phyloP scores from a whole-genome alignment of 2,888 invertebrate species.

The Acanthosepion esculentum region DNA sequence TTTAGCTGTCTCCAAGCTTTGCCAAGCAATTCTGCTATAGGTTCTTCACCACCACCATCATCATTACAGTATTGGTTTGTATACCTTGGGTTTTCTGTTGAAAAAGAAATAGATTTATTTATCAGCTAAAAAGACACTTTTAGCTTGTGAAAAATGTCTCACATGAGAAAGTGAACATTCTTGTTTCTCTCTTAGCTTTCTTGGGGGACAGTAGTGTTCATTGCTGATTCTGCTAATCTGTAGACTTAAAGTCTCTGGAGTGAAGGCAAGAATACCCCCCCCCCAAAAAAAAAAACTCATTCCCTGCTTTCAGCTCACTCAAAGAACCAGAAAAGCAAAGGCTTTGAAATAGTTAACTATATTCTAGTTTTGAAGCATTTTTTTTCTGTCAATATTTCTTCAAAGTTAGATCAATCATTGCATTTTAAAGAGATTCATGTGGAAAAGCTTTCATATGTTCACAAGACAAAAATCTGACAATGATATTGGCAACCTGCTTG shows the following conservation, averaged over 20 bases:
- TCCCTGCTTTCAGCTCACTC: not conserved
- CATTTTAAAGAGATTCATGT: not conserved
- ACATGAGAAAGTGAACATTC: not conserved
- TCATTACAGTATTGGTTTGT: not conserved
- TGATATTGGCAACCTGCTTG: slow-evolving; percentile 14
- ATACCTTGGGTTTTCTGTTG: too few relatives aligned
- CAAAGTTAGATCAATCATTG: too few relatives aligned
- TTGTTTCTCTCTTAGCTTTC: not conserved
- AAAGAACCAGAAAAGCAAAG: not conserved
- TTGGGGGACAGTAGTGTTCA: not conserved
- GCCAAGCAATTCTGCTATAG: not conserved
- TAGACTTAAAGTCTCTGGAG: not conserved
- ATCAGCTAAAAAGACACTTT: too few relatives aligned
- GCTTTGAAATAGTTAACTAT: not conserved
- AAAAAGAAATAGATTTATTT: too few relatives aligned
- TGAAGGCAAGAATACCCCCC: too few relatives aligned
- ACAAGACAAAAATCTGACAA: not conserved
- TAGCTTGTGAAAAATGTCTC: not conserved
- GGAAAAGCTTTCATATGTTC: not conserved
- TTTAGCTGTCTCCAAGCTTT: slow-evolving; percentile 9
- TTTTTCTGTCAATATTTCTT: not conserved
- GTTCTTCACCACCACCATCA: not conserved
- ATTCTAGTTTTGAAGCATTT: not conserved
- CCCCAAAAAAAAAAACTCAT: not conserved
- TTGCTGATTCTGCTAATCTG: not conserved